These are phyloP conservation scores for Ctenochaetus hawaiiensis DNA, from an alignment of 2,797 vertebrate genomes.

Conservation along the genomic window DNA sequence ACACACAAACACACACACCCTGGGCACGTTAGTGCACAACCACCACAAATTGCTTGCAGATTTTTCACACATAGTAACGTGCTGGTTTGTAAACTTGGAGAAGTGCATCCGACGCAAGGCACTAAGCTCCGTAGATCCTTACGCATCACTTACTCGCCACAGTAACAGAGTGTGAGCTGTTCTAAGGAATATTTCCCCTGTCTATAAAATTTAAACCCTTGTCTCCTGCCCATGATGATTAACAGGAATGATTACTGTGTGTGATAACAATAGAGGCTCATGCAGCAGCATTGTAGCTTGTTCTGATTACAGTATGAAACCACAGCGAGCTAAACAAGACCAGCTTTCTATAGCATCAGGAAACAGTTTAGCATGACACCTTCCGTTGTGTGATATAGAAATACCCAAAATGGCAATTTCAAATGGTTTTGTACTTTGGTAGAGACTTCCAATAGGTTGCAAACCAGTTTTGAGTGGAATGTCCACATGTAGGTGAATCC, in stretches of 20 bases:
- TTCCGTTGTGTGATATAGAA: neutral
- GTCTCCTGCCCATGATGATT: conserved; percentile 41
- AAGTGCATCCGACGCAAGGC: conserved; percentile 76
- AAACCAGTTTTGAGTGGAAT: neutral
- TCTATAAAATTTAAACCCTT: conserved; percentile 32
- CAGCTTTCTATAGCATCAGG: neutral
- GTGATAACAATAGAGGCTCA: conserved; percentile 49
- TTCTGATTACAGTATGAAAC: conserved; percentile 41
- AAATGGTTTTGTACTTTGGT: too few relatives aligned
- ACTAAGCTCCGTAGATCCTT: conserved; percentile 64
- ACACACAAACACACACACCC: conserved; percentile 53
- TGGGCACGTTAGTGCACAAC: conserved; percentile 76
- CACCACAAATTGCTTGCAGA: conserved; percentile 88
- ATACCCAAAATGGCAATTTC: too few relatives aligned
- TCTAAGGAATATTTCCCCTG: neutral
- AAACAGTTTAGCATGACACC: conserved; percentile 6
- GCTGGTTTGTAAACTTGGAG: conserved; percentile 84
- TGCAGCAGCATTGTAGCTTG: conserved; percentile 19
- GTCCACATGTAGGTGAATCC: conserved; percentile 15
- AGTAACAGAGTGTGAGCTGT: conserved; percentile 16
- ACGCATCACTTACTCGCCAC: conserved; percentile 59
- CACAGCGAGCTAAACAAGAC: conserved; percentile 11
- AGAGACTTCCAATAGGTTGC: too few relatives aligned
- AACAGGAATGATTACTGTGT: conserved; percentile 57
- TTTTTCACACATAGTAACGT: conserved; percentile 88